Base-by-base conservation (phyloP, 1,140 invertebrate genomes). In the Lepeophtheirus salmonis region DNA sequence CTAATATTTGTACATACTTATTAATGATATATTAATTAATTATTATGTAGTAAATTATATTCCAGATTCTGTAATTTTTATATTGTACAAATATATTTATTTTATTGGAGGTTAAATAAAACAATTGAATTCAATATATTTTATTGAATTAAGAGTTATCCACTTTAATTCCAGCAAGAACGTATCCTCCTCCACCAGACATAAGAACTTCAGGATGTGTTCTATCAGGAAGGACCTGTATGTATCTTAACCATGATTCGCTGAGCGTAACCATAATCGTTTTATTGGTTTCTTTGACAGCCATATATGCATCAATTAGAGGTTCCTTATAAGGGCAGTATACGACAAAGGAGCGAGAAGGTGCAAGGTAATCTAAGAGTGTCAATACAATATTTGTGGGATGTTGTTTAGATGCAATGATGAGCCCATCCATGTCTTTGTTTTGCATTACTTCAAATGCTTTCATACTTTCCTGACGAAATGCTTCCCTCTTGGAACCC, bases 221-320 rank as follows among this genome's bases (percentile, higher is more conserved):
- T 67, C 86, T 76, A 63, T 84, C 79, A 0, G 83, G 79, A 57
- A 88, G 71, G 48, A 95, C 81, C 77, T 96, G 91, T 76, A 91
- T 91, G 55, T 81, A 80, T 64, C 90, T 76, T 66, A 89, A 73
- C 79, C 89, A 95, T 65, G 84, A 89, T 52, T 86, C 85, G 41
- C 82, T 81, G 1, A 96, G 68, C 69, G 78, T 80, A 22, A 94
- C 67, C 67, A 80, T 81, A 16, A 84, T 76, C 10, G 86, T 78
- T 69, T 80, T 77, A 16, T 75, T 76, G 13, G 73, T 66, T 21
- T 72, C 68, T 69, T 87, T 90, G 13, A 94, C 69, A 63, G 78
- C 75, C 26, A 80, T 70, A 68, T 85, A 94, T 48, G 83, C 78
- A 60, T 89, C 83, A 65, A 85, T 76, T 12, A 94, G 70, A 2